phyloP scores from a whole-genome alignment of 2,797 vertebrate genomes.

The Telmatherina bonti region DNA sequence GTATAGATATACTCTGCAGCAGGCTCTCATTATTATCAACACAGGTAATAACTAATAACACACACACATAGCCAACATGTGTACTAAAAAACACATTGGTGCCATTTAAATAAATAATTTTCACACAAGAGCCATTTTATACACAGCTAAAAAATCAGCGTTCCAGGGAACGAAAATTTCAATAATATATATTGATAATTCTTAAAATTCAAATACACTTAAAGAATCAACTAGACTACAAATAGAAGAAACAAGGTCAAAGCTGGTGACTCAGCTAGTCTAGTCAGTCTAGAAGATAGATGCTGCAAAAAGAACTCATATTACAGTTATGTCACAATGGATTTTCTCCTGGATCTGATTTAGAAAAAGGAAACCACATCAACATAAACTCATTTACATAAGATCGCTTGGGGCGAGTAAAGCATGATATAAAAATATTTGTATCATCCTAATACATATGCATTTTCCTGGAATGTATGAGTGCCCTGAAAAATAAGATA shows the following conservation, averaged over 20 bases:
- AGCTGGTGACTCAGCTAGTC: no score
- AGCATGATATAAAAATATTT: conserved; percentile 1
- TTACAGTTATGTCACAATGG: neutral
- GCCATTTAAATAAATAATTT: no score
- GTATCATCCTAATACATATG: neutral
- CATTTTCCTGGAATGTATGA: conserved; percentile 8
- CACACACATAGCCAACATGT: neutral
- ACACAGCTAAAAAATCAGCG: no score
- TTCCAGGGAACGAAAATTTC: no score
- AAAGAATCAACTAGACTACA: no score
- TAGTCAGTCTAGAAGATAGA: no score
- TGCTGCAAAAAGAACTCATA: conserved; percentile 10
- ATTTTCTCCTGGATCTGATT: conserved; percentile 15
- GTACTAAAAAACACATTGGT: no score
- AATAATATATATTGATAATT: no score
- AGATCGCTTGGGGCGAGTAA: neutral
- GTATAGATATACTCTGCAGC: conserved; percentile 25
- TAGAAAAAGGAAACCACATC: neutral
- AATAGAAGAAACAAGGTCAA: no score
- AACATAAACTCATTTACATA: neutral
- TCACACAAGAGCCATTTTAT: no score
- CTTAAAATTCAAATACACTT: no score
- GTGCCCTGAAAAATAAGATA: conserved; percentile 12
- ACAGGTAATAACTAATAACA: neutral
- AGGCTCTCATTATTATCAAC: conserved; percentile 17